These are phyloP conservation scores for Motacilla alba DNA, from an alignment of 2,113 vertebrate species.

Conservation along the genomic window DNA sequence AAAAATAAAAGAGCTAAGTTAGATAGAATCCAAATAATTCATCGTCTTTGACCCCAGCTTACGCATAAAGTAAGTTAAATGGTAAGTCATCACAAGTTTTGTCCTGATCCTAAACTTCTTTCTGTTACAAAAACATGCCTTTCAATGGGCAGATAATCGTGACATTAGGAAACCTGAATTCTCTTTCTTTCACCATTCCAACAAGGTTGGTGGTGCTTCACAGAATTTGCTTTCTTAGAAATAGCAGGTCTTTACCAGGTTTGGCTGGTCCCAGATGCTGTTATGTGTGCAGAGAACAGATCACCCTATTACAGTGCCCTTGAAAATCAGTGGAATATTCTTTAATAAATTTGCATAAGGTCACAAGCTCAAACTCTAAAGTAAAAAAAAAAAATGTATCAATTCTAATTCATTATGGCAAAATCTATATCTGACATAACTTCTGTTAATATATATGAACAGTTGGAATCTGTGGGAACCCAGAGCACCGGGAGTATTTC, in stretches of 20 bases:
- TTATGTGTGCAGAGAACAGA: neutral
- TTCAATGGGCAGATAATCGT: neutral
- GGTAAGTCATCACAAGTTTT: neutral
- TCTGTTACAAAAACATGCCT: neutral
- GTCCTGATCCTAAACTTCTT: neutral
- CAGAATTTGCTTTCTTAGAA: neutral
- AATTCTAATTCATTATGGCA: neutral
- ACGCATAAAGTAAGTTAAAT: neutral
- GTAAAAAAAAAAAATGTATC: neutral
- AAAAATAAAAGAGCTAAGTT: neutral
- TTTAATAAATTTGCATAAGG: neutral
- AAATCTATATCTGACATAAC: neutral
- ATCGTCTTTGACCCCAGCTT: neutral
- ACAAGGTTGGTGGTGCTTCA: neutral
- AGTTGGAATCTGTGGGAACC: neutral
- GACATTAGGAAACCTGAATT: neutral
- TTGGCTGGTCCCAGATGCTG: neutral
- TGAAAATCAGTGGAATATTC: neutral
- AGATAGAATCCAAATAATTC: neutral
- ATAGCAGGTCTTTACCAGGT: neutral
- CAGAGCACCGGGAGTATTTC: too few relatives aligned
- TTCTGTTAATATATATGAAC: neutral
- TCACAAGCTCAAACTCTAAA: neutral
- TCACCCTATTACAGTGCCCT: neutral
- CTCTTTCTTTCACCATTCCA: neutral